Conservation (phyloP, 2,888 invertebrate species). For the Cephus spinipes region DNA sequence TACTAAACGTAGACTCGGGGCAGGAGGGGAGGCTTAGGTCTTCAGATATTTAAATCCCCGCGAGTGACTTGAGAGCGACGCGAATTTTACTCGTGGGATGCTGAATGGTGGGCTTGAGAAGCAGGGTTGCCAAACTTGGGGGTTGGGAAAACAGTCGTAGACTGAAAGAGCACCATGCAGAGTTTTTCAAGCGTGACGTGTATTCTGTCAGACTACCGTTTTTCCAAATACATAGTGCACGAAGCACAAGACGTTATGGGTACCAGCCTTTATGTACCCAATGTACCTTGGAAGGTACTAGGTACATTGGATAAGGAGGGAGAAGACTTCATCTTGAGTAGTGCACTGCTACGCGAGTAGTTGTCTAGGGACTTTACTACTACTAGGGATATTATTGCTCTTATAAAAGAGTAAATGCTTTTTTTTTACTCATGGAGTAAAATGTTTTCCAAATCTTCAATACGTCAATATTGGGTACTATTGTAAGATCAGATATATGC, state of each 20-base stretch:
- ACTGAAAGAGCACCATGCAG: slow-evolving; percentile 21
- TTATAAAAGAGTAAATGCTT: no score
- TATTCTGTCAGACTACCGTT: slow-evolving; percentile 48
- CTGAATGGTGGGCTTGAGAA: neutral
- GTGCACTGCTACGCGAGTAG: no score
- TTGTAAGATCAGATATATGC: no score
- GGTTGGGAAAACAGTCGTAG: slow-evolving; percentile 4
- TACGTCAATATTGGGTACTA: no score
- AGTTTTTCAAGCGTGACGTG: slow-evolving; percentile 56
- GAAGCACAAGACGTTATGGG: neutral
- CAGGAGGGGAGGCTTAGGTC: neutral
- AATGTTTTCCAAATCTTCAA: no score
- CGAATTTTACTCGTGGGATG: slow-evolving; percentile 11
- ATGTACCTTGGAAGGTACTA: no score
- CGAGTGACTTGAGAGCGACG: slow-evolving; percentile 33
- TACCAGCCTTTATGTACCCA: no score
- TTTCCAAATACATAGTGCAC: slow-evolving; percentile 10
- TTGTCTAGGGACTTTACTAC: no score
- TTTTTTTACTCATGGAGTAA: no score
- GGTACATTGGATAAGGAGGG: no score
- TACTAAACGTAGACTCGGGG: slow-evolving; percentile 27
- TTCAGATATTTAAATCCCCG: slow-evolving; percentile 54
- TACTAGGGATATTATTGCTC: no score
- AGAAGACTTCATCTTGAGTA: no score
- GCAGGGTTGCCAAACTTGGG: neutral